A percentile compares a stretch with the other conserved stretches of the same genome.
These are phyloP conservation scores for Sisyra terminalis DNA, from an alignment of 2,888 invertebrate species.

Conservation along the genomic window DNA sequence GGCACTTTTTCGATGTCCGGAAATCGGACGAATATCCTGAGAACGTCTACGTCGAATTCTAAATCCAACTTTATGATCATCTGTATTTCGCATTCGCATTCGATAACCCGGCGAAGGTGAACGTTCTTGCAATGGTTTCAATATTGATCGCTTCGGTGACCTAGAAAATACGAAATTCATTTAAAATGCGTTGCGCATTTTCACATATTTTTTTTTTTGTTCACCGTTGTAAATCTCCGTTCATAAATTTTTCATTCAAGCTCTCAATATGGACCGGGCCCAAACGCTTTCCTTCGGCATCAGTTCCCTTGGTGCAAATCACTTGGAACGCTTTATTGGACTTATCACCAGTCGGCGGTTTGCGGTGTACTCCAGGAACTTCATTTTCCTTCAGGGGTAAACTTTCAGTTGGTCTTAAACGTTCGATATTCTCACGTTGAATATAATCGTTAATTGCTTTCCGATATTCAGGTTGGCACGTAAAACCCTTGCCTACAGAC, in stretches of 20 bases:
- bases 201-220: neutral
- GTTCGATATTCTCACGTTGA: slow-evolving; percentile 21
- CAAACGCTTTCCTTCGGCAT: slow-evolving; percentile 5
- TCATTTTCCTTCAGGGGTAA: slow-evolving; percentile 7
- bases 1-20: slow-evolving; percentile 6
- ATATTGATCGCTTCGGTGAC: slow-evolving; percentile 3
- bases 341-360: neutral
- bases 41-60: slow-evolving; percentile 9
- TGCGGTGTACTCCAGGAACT: slow-evolving; percentile 2
- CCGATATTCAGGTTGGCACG: slow-evolving; percentile 30
- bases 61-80: slow-evolving; percentile 16
- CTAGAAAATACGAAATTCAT: neutral
- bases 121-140: slow-evolving; percentile 15
- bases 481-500: slow-evolving; percentile 19
- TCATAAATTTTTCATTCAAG: neutral
- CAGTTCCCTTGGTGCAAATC: slow-evolving; percentile 7
- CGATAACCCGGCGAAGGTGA: slow-evolving; percentile 25
- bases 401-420: slow-evolving; percentile 6
- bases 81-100: slow-evolving; percentile 24
- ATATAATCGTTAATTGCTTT: slow-evolving; percentile 27
- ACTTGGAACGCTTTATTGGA: slow-evolving; percentile 5
- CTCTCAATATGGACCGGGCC: slow-evolving; percentile 1
- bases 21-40: slow-evolving; percentile 5
- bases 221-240: slow-evolving; percentile 1
- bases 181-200: neutral